A percentile compares a stretch with the other conserved stretches of the same genome.
phyloP scores from a whole-genome alignment of 2,113 vertebrate genomes.

The Lamprotornis superbus region DNA sequence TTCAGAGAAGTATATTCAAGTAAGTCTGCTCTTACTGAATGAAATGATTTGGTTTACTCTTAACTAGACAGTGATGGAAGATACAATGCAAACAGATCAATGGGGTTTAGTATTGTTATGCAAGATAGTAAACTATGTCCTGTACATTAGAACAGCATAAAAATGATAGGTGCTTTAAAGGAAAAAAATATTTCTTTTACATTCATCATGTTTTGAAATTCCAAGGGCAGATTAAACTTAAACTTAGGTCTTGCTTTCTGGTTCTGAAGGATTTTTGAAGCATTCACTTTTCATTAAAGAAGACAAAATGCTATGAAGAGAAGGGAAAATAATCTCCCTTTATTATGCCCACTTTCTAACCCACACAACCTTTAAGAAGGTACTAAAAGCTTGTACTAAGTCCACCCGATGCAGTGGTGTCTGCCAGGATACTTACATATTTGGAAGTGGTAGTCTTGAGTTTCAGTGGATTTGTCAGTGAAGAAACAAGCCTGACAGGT shows the following conservation, averaged over 20 bases:
- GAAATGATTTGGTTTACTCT: background rate
- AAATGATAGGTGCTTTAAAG: background rate
- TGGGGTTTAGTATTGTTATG: background rate
- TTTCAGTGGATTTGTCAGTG: background rate
- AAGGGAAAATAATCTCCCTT: background rate
- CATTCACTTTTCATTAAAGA: background rate
- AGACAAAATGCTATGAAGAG: background rate
- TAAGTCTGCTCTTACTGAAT: background rate
- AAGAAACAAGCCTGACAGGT: background rate
- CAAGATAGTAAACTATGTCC: background rate
- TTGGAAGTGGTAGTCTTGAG: background rate
- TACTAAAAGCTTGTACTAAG: background rate
- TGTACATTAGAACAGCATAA: background rate
- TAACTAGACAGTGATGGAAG: background rate
- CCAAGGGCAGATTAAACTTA: background rate
- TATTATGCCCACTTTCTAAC: background rate
- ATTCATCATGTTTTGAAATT: background rate
- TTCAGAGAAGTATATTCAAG: background rate
- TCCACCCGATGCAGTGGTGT: background rate
- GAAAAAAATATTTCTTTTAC: background rate
- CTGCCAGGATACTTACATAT: background rate
- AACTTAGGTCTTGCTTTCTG: background rate
- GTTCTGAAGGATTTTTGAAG: background rate
- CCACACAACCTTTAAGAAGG: background rate
- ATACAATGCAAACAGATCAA: background rate